Evolutionary conservation across 2,888 invertebrate genomes (phyloP).

Genomic region (Taphrorychus bicolor): DNA sequence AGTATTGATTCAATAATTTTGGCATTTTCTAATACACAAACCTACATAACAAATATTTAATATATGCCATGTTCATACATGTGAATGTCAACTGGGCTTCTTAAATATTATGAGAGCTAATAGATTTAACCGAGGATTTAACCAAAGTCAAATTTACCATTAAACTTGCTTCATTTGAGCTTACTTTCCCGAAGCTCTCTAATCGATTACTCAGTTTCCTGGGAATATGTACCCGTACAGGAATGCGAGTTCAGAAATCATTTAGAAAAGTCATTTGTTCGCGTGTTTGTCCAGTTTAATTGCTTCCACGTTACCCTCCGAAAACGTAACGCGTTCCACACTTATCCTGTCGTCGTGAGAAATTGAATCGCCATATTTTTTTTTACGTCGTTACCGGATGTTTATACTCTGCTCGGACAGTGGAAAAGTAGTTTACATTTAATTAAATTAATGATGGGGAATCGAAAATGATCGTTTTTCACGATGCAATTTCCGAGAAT

Average conservation of each 20-base stretch:
- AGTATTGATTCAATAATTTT: no score
- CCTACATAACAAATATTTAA: no score
- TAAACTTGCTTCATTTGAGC: no score
- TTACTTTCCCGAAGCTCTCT: background rate
- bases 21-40: no score
- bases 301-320: conserved; percentile 42
- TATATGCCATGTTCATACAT: no score
- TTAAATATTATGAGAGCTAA: no score
- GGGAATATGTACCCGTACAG: conserved; percentile 13
- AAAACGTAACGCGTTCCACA: conserved; percentile 27
- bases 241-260: conserved; percentile 48
- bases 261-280: conserved; percentile 53
- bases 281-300: conserved; percentile 52
- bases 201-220: background rate
- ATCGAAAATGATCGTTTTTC: background rate
- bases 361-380: conserved; percentile 18
- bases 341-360: conserved; percentile 17
- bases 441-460: conserved; percentile 20
- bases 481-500: conserved; percentile 2
- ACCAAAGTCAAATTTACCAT: no score
- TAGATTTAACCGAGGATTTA: no score
- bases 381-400: conserved; percentile 16
- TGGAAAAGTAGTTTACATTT: conserved; percentile 25
- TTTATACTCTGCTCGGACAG: conserved; percentile 29
- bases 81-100: no score